Percentiles rank a stretch among this genome's conserved stretches.
Conservation (phyloP, 2,113 vertebrate genomes). For the Setophaga petechia region DNA sequence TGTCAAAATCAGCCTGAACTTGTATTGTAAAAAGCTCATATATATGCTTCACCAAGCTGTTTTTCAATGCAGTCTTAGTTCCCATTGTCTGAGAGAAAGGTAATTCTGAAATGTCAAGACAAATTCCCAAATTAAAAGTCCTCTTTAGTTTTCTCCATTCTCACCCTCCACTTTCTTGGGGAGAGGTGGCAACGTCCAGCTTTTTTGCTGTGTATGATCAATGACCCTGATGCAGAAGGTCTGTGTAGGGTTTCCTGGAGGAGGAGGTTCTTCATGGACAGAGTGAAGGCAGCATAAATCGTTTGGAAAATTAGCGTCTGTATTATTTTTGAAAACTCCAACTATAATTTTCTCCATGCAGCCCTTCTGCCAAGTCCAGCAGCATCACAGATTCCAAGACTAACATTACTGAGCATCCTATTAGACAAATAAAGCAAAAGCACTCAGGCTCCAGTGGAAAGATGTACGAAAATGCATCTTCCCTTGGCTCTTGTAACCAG, state of each 20-base stretch:
- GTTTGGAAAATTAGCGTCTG: neutral
- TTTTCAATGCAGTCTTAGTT: neutral
- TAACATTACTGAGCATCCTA: neutral
- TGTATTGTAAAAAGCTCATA: neutral
- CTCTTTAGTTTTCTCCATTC: neutral
- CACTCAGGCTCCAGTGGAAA: neutral
- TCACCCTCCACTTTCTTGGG: neutral
- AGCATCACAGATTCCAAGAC: neutral
- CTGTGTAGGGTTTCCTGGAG: neutral
- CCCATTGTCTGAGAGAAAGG: neutral
- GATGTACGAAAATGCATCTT: neutral
- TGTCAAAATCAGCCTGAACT: slow-evolving; percentile 40
- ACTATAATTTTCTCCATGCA: neutral
- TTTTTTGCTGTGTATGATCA: neutral
- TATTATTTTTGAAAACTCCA: neutral
- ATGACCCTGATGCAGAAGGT: neutral
- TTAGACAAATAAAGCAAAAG: neutral
- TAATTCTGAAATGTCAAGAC: neutral
- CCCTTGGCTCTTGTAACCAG: neutral
- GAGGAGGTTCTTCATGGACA: neutral
- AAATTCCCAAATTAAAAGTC: neutral
- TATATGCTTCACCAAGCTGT: neutral
- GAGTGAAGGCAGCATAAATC: neutral
- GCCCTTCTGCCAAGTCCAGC: neutral
- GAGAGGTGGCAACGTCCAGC: neutral